Evolutionary conservation across 2,113 vertebrate species (phyloP), one percentile per base, ranked within the genome.

Genomic region (Cryptotis parvus): DNA sequence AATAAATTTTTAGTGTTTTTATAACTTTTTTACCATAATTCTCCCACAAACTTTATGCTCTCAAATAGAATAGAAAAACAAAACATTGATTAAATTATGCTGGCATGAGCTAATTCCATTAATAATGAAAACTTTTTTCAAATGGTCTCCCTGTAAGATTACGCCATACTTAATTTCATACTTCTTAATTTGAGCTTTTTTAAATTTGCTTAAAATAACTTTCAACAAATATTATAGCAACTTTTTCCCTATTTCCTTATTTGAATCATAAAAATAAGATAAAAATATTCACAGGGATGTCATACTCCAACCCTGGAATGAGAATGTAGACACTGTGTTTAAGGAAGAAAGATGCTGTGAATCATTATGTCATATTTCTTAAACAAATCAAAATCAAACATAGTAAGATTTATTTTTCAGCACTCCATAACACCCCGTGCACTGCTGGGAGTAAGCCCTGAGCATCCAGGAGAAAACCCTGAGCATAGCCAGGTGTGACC

Each of bases 11-110:
- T 29, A 16, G 24, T 87, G 65, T 14, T 92, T 83, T 69, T 55
- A 8, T 70, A 84, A 61, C 3, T 29, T 15, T 29, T 37, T 65
- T 52, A n/a, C n/a, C n/a, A n/a, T 69, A 49, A 49, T 80, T 86
- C 45, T 31, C 11, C 75, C n/a, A 43, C 26, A 70, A 87, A 78
- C 43, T 80, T 84, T 87, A 84, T 70, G 61, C 27, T 92, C 24
- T 20, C 89, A 37, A 52, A 90, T 3, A 84, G 43, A 73, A 31
- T 49, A 37, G 69, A 37, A 89, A 89, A 84, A 83, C 24, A 39
- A 89, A 58, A 22, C 12, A 65, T 63, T 68, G 52, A 79, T 76
- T 94, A 92, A 93, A 72, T 90, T 78, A 92, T 88, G 24, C 33
- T 80, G 31, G 26, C 12, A 37, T 39, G 92, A 92, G 75, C 74